Base-by-base conservation (phyloP, 2,888 invertebrate genomes). In the Hypercompe scribonia region DNA sequence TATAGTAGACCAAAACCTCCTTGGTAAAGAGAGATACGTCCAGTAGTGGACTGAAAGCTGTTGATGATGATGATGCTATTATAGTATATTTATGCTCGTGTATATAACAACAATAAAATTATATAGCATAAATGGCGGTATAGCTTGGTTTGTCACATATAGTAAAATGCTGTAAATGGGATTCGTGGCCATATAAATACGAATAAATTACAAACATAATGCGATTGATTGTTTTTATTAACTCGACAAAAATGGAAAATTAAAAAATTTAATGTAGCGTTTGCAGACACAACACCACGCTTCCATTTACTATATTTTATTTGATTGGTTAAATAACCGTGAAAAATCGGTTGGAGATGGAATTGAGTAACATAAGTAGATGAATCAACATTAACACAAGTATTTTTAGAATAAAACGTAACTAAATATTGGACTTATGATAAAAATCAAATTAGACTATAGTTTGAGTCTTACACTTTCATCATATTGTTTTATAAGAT, bases 31-130 rank as follows among this genome's bases (percentile, higher is more conserved):
- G n/a, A n/a, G n/a, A n/a, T n/a, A n/a, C n/a, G n/a, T n/a, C n/a
- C n/a, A n/a, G n/a, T n/a, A n/a, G n/a, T n/a, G n/a, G n/a, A n/a
- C n/a, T n/a, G n/a, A n/a, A n/a, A n/a, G n/a, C n/a, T n/a, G n/a
- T n/a, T n/a, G n/a, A n/a, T n/a, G n/a, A n/a, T n/a, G n/a, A n/a
- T n/a, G n/a, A n/a, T n/a, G n/a, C n/a, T n/a, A 71, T 77, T 78
- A 80, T 76, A 72, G 79, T 80, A 77, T 68, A 76, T 70, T 39
- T 67, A 63, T 65, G 36, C 10, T 65, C 36, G 33, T 65, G 64
- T 65, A 65, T 65, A 36, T 65, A 34, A 36, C 64, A 65, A 28
- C 64, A 34, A 21, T 10, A 31, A 65, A 65, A 65, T 65, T 65
- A 24, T 31, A 18, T 65, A 36, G 36, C 34, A 13, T 0, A 34